A percentile compares a stretch with the other conserved stretches of the same genome.
Conservation (phyloP, 23 tunicate genomes). For the Trididemnum clinides region DNA sequence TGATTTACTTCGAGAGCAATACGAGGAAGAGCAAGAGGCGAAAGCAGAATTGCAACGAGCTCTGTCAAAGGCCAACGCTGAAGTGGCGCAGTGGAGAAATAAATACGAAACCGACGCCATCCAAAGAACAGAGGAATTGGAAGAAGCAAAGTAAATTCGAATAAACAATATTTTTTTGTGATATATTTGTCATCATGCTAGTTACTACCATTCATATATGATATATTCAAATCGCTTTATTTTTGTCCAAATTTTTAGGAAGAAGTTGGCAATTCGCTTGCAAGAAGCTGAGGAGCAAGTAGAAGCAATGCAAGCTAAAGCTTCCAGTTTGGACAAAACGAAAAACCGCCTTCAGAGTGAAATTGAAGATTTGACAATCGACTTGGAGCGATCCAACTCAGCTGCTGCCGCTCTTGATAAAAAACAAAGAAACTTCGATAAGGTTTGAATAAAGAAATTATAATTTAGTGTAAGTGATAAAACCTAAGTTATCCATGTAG, state of each 20-base stretch:
- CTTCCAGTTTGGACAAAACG: slow-evolving; percentile 93
- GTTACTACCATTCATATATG: no score
- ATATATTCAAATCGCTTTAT: no score
- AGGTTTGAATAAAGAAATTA: no score
- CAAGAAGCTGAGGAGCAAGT: slow-evolving; percentile 85
- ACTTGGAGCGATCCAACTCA: slow-evolving; percentile 84
- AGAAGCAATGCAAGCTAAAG: slow-evolving; percentile 81
- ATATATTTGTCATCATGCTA: no score
- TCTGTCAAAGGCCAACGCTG: slow-evolving; percentile 86
- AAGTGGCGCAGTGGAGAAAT: slow-evolving; percentile 90
- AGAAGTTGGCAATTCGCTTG: slow-evolving; percentile 59
- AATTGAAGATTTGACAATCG: slow-evolving; percentile 89
- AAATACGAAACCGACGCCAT: slow-evolving; percentile 95
- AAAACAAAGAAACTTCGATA: slow-evolving; percentile 76
- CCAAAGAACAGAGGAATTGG: slow-evolving; percentile 86
- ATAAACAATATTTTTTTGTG: no score
- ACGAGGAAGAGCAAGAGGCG: slow-evolving; percentile 92
- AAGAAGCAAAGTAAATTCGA: slow-evolving; percentile 79
- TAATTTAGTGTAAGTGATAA: no score
- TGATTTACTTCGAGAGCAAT: slow-evolving; percentile 83
- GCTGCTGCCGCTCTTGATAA: slow-evolving; percentile 94
- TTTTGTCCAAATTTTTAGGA: slow-evolving; percentile 16
- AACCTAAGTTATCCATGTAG: no score
- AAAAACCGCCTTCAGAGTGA: slow-evolving; percentile 93
- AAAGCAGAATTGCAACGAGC: slow-evolving; percentile 87